Base-by-base conservation (phyloP, 2,113 vertebrate genomes). In the Festucalex cinctus region DNA sequence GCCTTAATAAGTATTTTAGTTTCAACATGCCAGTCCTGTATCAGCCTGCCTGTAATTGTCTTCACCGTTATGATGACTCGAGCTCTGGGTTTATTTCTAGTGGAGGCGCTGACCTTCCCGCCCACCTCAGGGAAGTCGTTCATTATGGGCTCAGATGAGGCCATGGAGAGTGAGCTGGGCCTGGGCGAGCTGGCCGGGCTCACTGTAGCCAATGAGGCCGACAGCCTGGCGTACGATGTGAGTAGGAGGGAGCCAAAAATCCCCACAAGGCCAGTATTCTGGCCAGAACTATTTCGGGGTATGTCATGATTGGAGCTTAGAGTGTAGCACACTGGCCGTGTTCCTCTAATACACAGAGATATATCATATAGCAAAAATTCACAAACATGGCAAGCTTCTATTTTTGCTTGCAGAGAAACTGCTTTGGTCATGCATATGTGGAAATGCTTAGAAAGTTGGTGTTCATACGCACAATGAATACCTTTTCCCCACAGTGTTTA, bases 131-230 rank as follows among this genome's bases (percentile, higher is more conserved):
- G 96, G 64, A 99, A 98, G 69, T 93, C 97, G 1, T 99, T 99
- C 81, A 98, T 99, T 69, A 96, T 98, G 94, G 94, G 95, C 80
- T 39, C 94, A 32, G 97, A 98, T 68, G 97, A 99, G 88, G 92
- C 94, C 68, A 93, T 98, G 89, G 95, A 99, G 88, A 96, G 85
- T 60, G 96, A 97, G 43, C 92, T 98, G 83, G 96, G 96, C 60
- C 94, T 99, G 75, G 97, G 97, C 70, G 97, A 99, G 67, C 86
- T 99, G 65, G 97, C 97, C 26, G 96, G 97, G 28, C 96, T 99
- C 74, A 99, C 97, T 0, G 97, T 99, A 79, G 96, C 97, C 85
- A 99, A 99, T 54, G 97, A 99, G 82, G 97, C 97, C 4, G 97
- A 99, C 83, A 94, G 91, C 5, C 88, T 98, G 76, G 91, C 93